Conservation (phyloP, 1,140 invertebrate species). For the Ostrea denselamellosa region DNA sequence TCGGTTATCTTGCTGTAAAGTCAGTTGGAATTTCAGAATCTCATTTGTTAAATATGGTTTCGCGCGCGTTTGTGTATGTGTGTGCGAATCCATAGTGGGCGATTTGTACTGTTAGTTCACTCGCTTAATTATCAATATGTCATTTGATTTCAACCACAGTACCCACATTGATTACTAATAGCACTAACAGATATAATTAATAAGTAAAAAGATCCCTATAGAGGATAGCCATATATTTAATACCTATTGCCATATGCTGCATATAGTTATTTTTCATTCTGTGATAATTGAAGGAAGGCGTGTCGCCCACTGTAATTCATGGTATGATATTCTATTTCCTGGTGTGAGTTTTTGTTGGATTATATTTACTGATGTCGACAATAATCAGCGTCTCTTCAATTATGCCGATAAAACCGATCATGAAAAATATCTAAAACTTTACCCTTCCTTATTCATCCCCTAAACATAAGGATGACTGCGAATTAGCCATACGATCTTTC, state of each 20-base stretch:
- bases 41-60: not conserved
- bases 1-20: not conserved
- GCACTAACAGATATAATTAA: too few species aligned
- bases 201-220: too few species aligned
- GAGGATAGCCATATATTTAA: too few species aligned
- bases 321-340: not conserved
- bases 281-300: not conserved
- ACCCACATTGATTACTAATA: too few species aligned
- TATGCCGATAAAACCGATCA: not conserved
- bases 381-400: not conserved
- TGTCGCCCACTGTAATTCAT: not conserved
- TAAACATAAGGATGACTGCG: not conserved
- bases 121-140: too few species aligned
- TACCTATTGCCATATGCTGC: too few species aligned
- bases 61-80: too few species aligned
- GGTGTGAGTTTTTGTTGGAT: not conserved
- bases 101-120: too few species aligned
- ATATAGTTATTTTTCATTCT: not conserved
- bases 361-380: not conserved
- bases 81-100: too few species aligned
- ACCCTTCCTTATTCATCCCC: not conserved
- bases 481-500: not conserved
- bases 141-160: too few species aligned
- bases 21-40: not conserved
- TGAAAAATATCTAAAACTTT: not conserved